A percentile compares a stretch with the other conserved stretches of the same genome.
These are phyloP conservation scores for Euwallacea fornicatus DNA, from an alignment of 1,140 invertebrate genomes.

Conservation along the genomic window DNA sequence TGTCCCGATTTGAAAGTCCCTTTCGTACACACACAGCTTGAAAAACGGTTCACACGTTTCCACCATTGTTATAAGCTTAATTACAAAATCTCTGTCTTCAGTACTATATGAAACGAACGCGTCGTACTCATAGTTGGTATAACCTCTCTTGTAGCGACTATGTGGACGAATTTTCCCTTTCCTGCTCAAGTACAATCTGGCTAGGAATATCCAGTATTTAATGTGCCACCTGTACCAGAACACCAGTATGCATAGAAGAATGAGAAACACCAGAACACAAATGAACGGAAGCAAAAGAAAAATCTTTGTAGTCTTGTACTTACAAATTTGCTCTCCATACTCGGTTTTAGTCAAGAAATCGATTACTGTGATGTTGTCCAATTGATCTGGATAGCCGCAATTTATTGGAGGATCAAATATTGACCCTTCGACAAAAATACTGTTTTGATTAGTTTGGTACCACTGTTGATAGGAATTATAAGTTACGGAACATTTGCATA, in stretches of 20 bases:
- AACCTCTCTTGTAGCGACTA: constrained; percentile 15
- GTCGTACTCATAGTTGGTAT: constrained; percentile 60
- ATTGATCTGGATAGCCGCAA: constrained; percentile 33
- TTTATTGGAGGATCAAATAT: constrained; percentile 25
- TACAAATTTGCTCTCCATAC: constrained; percentile 16
- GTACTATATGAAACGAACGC: constrained; percentile 69
- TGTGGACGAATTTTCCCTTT: constrained; percentile 49
- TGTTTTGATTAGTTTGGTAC: constrained; percentile 41
- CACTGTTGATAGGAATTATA: constrained; percentile 52
- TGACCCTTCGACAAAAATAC: background rate
- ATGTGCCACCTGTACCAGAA: constrained; percentile 53
- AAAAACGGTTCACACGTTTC: constrained; percentile 60
- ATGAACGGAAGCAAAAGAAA: constrained; percentile 20
- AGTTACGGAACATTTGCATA: constrained; percentile 57
- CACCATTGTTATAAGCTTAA: constrained; percentile 59
- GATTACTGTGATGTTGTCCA: constrained; percentile 30
- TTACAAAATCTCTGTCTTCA: constrained; percentile 64
- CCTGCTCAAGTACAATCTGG: constrained; percentile 54
- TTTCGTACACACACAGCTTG: constrained; percentile 65
- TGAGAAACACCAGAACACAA: background rate
- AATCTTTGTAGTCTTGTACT: background rate
- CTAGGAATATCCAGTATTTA: constrained; percentile 60
- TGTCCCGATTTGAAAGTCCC: constrained; percentile 66
- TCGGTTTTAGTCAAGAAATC: constrained; percentile 30
- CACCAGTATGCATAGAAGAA: background rate